These are phyloP conservation scores for Fulmarus glacialis DNA, from an alignment of 2,113 vertebrate genomes.

Conservation along the genomic window DNA sequence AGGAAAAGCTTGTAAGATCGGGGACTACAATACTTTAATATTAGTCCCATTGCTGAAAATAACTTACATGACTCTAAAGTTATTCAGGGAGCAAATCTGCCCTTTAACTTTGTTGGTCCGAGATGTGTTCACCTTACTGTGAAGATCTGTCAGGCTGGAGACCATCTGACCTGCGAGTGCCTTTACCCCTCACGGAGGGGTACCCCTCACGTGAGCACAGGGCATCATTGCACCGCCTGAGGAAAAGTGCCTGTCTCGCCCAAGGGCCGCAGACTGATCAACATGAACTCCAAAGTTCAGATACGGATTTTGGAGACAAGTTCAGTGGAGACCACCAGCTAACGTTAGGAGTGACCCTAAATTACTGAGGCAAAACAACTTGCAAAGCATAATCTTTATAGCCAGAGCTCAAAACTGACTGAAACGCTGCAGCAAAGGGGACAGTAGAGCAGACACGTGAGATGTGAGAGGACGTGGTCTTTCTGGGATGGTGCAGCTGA, in stretches of 20 bases:
- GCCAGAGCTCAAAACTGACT: not conserved
- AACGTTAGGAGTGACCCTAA: not conserved
- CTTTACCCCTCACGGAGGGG: not conserved
- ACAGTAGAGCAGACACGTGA: rapidly evolving
- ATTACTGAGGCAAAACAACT: not conserved
- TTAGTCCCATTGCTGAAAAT: not conserved
- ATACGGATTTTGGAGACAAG: not conserved
- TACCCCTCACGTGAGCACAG: not conserved
- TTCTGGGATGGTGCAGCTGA: not conserved
- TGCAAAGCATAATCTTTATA: not conserved
- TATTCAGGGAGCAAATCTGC: not conserved
- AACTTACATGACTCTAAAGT: not conserved
- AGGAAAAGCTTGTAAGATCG: not conserved
- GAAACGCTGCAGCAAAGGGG: not conserved
- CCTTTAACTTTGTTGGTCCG: not conserved
- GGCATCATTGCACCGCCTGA: not conserved
- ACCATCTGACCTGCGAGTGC: not conserved
- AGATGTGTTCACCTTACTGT: not conserved
- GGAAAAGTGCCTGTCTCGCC: rapidly evolving
- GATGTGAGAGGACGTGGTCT: not conserved
- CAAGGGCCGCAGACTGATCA: not conserved
- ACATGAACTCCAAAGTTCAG: not conserved
- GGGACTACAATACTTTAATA: not conserved
- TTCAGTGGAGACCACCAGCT: not conserved
- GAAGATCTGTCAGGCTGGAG: not conserved